These are phyloP conservation scores for Falcunculus frontatus DNA, from an alignment of 2,113 vertebrate genomes.

Conservation along the genomic window DNA sequence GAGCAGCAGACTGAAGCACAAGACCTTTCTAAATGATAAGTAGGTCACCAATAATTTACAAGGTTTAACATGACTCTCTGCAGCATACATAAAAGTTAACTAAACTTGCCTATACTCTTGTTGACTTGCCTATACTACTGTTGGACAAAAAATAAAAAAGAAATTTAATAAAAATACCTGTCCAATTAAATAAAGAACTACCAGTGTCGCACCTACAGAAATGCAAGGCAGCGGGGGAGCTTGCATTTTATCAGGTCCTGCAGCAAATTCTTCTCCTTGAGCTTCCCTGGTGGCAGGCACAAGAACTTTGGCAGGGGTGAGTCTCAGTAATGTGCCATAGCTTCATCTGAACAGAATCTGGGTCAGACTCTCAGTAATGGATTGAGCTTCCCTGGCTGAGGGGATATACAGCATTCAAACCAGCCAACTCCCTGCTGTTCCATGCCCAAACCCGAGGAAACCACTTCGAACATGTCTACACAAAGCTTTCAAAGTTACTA, in stretches of 20 bases:
- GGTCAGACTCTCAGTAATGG: not conserved
- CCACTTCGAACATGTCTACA: not conserved
- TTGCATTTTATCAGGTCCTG: not conserved
- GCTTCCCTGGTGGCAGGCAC: not conserved
- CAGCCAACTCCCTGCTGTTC: not conserved
- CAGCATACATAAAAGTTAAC: rapidly evolving
- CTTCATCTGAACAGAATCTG: not conserved
- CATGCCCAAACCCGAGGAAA: not conserved
- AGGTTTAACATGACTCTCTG: not conserved
- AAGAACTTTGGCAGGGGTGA: not conserved
- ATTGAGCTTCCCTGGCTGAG: not conserved
- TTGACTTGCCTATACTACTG: not conserved
- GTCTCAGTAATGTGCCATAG: not conserved
- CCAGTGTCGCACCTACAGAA: not conserved
- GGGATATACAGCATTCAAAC: rapidly evolving
- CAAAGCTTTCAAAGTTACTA: not conserved
- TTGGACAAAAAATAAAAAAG: not conserved
- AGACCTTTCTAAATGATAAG: not conserved
- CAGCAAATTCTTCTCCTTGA: not conserved
- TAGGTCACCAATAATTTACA: not conserved
- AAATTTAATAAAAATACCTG: not conserved
- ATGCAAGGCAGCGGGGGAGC: rapidly evolving
- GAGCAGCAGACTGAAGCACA: not conserved
- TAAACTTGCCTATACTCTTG: not conserved
- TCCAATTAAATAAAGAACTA: not conserved